Evolutionary conservation across 1,140 invertebrate species (phyloP).

Genomic region (Euura lappo): DNA sequence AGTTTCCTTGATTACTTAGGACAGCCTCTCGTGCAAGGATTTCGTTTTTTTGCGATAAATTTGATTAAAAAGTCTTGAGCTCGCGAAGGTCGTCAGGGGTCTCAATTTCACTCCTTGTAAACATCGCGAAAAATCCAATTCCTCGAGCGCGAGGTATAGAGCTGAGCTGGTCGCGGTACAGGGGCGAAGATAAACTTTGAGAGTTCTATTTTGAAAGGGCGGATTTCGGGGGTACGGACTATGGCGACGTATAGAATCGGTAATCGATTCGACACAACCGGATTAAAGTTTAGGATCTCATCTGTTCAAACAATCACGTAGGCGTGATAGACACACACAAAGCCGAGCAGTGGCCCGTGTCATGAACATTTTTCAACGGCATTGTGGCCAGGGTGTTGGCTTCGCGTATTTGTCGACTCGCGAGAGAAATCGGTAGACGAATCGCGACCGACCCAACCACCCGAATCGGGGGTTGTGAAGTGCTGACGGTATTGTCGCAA

Average conservation of each 20-base stretch:
- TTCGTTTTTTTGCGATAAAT: no score
- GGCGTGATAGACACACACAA: background rate
- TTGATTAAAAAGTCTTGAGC: no score
- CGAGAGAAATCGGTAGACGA: background rate
- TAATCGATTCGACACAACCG: background rate
- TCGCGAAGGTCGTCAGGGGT: no score
- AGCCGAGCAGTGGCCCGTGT: background rate
- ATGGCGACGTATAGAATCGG: background rate
- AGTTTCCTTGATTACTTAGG: no score
- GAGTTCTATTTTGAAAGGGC: background rate
- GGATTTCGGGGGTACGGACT: background rate
- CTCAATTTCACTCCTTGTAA: background rate
- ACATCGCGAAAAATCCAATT: background rate
- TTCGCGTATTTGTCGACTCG: no score
- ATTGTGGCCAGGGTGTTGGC: no score
- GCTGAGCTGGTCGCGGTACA: background rate
- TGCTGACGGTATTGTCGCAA: background rate
- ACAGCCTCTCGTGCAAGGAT: no score
- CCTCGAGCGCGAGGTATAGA: background rate
- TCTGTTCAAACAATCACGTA: constrained; percentile 3
- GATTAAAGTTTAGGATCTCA: background rate
- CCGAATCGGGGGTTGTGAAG: background rate
- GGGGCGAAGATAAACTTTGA: background rate
- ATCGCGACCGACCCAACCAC: background rate
- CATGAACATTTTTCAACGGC: background rate